These are phyloP conservation scores for Agrotis puta DNA, from an alignment of 2,888 invertebrate species.

Conservation along the genomic window DNA sequence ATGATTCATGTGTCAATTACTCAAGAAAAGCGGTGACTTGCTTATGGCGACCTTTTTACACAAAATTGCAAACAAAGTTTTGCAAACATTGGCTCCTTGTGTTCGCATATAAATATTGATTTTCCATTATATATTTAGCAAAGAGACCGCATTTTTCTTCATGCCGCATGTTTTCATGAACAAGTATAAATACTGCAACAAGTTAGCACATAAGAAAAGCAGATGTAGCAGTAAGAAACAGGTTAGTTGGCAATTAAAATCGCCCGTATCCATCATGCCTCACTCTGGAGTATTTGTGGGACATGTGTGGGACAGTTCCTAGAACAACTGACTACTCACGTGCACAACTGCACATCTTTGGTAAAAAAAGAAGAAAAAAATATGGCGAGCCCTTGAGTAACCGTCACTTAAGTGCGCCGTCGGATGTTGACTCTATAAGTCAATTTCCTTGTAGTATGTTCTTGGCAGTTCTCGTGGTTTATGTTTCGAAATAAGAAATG, in stretches of 20 bases:
- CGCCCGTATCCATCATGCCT: conserved; percentile 55
- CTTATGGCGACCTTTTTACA: conserved; percentile 30
- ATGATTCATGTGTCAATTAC: conserved; percentile 55
- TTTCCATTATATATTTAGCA: conserved; percentile 6
- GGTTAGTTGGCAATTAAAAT: conserved; percentile 62
- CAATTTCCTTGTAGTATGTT: conserved; percentile 68
- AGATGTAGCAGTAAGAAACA: conserved; percentile 47
- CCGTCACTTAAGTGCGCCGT: conserved; percentile 67
- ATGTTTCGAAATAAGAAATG: conserved; percentile 59
- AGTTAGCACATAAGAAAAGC: conserved; percentile 28
- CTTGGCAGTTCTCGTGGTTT: conserved; percentile 50
- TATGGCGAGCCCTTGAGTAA: conserved; percentile 72
- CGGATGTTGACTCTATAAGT: conserved; percentile 73
- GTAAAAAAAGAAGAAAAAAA: conserved; percentile 73
- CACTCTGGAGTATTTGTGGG: conserved; percentile 57
- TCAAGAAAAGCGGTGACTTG: conserved; percentile 47
- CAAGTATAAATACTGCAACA: conserved; percentile 26
- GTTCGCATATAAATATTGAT: conserved; percentile 29
- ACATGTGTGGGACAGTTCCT: conserved; percentile 84
- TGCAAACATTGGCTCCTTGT: conserved; percentile 16
- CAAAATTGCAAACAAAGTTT: conserved; percentile 38
- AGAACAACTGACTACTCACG: conserved; percentile 81
- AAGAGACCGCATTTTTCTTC: conserved; percentile 11
- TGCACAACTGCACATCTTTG: conserved; percentile 84
- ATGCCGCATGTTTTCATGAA: conserved; percentile 11